Base-by-base conservation (phyloP, 1,140 invertebrate genomes). In the Drosophila neocordata region DNA sequence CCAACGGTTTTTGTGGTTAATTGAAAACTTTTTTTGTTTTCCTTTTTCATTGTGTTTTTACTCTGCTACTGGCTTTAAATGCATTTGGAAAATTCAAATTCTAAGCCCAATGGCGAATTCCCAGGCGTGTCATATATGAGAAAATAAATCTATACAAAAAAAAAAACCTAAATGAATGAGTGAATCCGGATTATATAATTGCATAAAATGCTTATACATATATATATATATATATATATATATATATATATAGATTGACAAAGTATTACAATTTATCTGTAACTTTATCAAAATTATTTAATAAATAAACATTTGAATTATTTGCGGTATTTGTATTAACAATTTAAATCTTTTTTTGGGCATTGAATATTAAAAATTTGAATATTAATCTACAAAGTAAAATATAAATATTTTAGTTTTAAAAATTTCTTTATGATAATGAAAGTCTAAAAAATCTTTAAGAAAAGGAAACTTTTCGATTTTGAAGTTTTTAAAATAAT, bases 241-340 rank as follows among this genome's bases (percentile, higher is more conserved):
- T 61, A 63, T 62, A 61, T 38, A 64, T 63, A 57, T 35, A 58
- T 31, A 24, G 2, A 24, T 24, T 24, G 22, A 24, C 4, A 24
- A 4, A 55, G 12, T 53, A 59, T 69, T 24, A 31, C 53, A 69
- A 59, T 27, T 22, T 15, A 24, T 34, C 8, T 38, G 34, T 58
- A 22, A 48, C 15, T 48, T 48, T 20, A 48, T 48, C 18, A 20
- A 48, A 48, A 20, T 48, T 15, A 18, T 9, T 48, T 15, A 48
- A 48, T 48, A 48, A 48, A 88, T 88, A 69, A 88, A 88, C 79
- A 88, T 88, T 88, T 88, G 77, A 88, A 83, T 79, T 65, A 60
- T 60, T 73, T 53, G 76, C 35, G 83, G 83, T 83, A 77, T 77
- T 62, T 77, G 72, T 6, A 31, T 31, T 31, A 31, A 15, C 41